A percentile compares a stretch with the other conserved stretches of the same genome.
phyloP scores from a whole-genome alignment of 2,888 invertebrate species.

The Eupithecia insigniata region DNA sequence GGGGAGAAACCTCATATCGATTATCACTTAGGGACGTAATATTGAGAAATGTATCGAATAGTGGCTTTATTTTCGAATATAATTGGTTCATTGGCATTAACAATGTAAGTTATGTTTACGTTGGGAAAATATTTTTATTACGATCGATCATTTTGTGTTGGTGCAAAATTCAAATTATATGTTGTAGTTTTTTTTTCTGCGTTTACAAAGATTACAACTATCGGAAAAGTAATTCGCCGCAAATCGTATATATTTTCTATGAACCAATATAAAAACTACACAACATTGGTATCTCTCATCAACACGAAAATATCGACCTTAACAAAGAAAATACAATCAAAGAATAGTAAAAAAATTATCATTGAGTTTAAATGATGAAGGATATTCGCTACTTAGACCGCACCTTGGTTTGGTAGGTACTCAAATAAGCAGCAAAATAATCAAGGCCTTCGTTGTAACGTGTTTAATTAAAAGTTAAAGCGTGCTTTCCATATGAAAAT shows the following conservation, averaged over 20 bases:
- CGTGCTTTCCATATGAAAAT: background rate
- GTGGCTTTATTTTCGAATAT: conserved; percentile 1
- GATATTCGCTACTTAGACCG: background rate
- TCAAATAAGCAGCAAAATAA: background rate
- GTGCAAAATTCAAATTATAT: too few species aligned
- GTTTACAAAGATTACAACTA: background rate
- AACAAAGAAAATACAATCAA: too few species aligned
- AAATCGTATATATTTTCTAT: too few species aligned
- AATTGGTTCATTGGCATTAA: background rate
- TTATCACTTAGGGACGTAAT: conserved; percentile 1
- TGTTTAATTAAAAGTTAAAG: background rate
- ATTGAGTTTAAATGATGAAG: background rate
- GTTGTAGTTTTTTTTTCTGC: too few species aligned
- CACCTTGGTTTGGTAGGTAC: background rate
- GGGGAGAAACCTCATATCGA: conserved; percentile 3
- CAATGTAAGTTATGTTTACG: background rate
- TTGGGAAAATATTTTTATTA: background rate
- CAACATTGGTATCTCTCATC: too few species aligned
- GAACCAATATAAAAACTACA: too few species aligned
- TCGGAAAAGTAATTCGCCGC: too few species aligned
- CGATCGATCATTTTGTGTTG: too few species aligned
- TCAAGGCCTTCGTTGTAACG: background rate
- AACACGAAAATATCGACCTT: too few species aligned
- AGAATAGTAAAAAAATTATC: background rate
- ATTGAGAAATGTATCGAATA: background rate